Evolutionary conservation across 2,888 invertebrate species (phyloP), one percentile per base, ranked within the genome.

Genomic region (Drosophila mulleri): DNA sequence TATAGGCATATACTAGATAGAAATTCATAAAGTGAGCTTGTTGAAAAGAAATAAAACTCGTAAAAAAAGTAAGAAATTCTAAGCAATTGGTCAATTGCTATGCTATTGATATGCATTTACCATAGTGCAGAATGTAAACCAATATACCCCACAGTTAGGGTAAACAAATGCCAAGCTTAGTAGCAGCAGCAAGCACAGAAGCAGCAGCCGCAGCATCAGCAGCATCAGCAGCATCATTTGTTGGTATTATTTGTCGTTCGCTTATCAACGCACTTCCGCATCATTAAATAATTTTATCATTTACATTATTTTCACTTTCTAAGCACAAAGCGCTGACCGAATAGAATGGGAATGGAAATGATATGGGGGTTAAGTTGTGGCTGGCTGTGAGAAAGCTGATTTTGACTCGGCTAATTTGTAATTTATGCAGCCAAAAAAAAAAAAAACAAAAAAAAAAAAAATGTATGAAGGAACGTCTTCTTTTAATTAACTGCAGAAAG

Each of bases 261-360:
- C 91, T 91, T 91, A 91, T 91, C 91, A 91, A 71, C 81, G 88
- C 75, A 83, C 82, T 91, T 91, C 91, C 91, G 91, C 88, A 83
- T 91, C 92, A 91, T 91, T 91, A 83, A 91, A 89, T 91, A 91
- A 91, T 91, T 91, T 89, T 72, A 88, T 89, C 90, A 91, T 91
- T 91, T 88, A 78, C 88, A 90, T 91, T 91, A 88, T 88, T 87
- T 91, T 88, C 89, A 90, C 87, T 86, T 90, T 90, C 90, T 86
- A 82, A 87, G 82, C 86, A 69, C n/a, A 48, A 80, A 80, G 80
- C 68, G 65, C 32, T 18, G 61, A 58, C 44, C 61, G 20, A 70
- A 57, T 20, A 16, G 61, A 14, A 50, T 12, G 20, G 26, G 32
- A 16, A 44, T 44, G 37, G 39, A 26, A 8, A 44, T 41, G 18